Evolutionary conservation across 2,797 vertebrate species (phyloP).

Genomic region (Erpetoichthys calabaricus): DNA sequence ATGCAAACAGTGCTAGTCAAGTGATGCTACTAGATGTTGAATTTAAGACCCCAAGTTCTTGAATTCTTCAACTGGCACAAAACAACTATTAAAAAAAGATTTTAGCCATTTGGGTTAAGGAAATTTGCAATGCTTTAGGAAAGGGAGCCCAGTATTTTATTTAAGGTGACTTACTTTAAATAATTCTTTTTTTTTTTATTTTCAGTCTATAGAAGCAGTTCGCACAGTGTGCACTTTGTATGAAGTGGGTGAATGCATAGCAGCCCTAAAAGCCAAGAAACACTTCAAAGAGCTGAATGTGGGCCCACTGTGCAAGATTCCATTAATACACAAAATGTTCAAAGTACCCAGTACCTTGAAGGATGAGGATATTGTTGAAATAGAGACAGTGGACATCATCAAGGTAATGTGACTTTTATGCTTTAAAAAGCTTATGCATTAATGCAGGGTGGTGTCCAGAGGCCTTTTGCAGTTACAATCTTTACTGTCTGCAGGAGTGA

Average conservation of each 20-base stretch:
- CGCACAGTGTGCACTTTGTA: conserved; percentile 48
- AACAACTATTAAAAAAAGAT: too few relatives aligned
- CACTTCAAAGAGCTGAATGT: conserved; percentile 53
- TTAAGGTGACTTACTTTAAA: too few relatives aligned
- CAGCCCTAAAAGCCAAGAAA: conserved; percentile 53
- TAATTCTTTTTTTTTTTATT: background rate
- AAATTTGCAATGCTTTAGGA: too few relatives aligned
- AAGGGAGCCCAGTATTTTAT: too few relatives aligned
- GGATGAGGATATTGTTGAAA: conserved; percentile 55
- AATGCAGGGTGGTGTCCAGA: background rate
- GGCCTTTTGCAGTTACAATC: background rate
- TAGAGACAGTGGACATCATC: conserved; percentile 51
- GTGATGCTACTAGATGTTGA: too few relatives aligned
- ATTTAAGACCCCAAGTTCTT: too few relatives aligned
- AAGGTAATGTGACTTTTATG: conserved; percentile 28
- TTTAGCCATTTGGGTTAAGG: too few relatives aligned
- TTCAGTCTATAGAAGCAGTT: conserved; percentile 36
- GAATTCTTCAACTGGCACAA: too few relatives aligned
- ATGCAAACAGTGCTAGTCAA: too few relatives aligned
- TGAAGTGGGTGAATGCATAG: conserved; percentile 50
- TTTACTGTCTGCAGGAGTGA: background rate
- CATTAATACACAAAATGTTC: conserved; percentile 49
- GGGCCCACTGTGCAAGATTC: conserved; percentile 58
- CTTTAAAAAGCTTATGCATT: background rate
- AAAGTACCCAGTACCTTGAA: conserved; percentile 46